phyloP scores from a whole-genome alignment of 2,888 invertebrate genomes.

The Campoplex capitator region DNA sequence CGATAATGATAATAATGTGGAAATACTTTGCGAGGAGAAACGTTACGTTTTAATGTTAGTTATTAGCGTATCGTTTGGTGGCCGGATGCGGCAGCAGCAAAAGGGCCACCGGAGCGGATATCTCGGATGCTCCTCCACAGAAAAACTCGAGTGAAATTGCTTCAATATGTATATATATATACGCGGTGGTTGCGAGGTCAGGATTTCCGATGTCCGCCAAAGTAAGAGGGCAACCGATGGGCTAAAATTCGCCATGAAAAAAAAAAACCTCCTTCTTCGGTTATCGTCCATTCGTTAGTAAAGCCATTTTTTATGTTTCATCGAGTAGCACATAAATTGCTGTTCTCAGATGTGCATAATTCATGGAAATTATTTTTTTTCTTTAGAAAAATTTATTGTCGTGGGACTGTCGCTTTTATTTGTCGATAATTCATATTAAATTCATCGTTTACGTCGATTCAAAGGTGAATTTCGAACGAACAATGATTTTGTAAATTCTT shows the following conservation, averaged over 20 bases:
- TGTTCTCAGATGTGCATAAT: neutral
- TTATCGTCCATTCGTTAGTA: neutral
- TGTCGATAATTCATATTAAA: neutral
- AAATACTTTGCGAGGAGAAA: neutral
- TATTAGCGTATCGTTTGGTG: slow-evolving; percentile 29
- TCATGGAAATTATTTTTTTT: neutral
- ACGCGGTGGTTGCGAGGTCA: slow-evolving; percentile 29
- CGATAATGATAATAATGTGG: neutral
- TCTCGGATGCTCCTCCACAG: slow-evolving; percentile 9
- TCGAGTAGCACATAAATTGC: neutral
- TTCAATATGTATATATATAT: slow-evolving; percentile 5
- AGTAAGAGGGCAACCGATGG: neutral
- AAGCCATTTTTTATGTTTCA: neutral
- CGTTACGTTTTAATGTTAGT: slow-evolving; percentile 33
- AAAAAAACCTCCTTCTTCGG: neutral
- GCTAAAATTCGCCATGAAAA: too few relatives aligned
- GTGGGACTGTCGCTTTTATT: neutral
- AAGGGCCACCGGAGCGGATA: slow-evolving; percentile 33
- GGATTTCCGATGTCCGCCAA: slow-evolving; percentile 26
- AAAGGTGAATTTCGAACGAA: neutral
- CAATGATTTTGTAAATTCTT: neutral
- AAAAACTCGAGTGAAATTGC: slow-evolving; percentile 3
- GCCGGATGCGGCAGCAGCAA: slow-evolving; percentile 7
- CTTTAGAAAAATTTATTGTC: neutral
- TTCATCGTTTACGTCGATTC: neutral